A percentile compares a stretch with the other conserved stretches of the same genome.
These are phyloP conservation scores for Torymus auratus DNA, from an alignment of 2,888 invertebrate species.

Conservation along the genomic window DNA sequence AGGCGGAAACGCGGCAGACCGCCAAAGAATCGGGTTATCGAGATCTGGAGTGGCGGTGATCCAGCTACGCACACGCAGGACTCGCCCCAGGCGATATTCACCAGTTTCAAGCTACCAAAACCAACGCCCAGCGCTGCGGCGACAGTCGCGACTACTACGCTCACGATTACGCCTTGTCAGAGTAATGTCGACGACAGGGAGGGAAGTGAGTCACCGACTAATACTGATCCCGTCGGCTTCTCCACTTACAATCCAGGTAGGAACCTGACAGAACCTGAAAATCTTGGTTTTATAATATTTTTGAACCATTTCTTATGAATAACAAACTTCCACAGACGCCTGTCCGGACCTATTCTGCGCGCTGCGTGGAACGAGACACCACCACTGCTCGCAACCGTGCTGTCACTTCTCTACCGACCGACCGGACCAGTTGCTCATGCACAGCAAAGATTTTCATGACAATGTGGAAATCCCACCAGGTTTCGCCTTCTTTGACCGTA, in stretches of 20 bases:
- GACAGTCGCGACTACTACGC: conserved; percentile 60
- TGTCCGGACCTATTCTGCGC: conserved; percentile 89
- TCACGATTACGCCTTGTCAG: conserved; percentile 60
- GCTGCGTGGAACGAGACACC: conserved; percentile 84
- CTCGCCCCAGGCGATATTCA: conserved; percentile 93
- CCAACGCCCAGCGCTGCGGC: conserved; percentile 65
- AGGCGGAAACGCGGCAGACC: conserved; percentile 95
- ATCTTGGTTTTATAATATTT: too few relatives aligned
- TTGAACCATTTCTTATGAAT: too few relatives aligned
- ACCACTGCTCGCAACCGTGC: conserved; percentile 89
- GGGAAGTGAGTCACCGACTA: conserved; percentile 73
- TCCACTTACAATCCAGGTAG: conserved; percentile 67
- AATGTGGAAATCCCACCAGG: conserved; percentile 89
- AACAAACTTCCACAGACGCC: conserved; percentile 62
- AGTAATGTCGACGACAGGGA: conserved; percentile 53
- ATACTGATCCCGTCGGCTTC: conserved; percentile 76
- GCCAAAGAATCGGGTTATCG: conserved; percentile 96
- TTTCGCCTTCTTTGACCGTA: conserved; percentile 89
- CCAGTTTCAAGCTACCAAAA: conserved; percentile 94
- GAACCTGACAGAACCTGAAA: too few relatives aligned
- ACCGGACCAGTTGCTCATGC: conserved; percentile 87
- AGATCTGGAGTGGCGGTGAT: conserved; percentile 87
- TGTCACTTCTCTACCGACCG: conserved; percentile 91
- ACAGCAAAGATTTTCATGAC: conserved; percentile 91
- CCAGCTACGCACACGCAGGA: conserved; percentile 78